Evolutionary conservation across 2,797 vertebrate species (phyloP), one percentile per base, ranked within the genome.

Genomic region (Cyprinodon diabolis): DNA sequence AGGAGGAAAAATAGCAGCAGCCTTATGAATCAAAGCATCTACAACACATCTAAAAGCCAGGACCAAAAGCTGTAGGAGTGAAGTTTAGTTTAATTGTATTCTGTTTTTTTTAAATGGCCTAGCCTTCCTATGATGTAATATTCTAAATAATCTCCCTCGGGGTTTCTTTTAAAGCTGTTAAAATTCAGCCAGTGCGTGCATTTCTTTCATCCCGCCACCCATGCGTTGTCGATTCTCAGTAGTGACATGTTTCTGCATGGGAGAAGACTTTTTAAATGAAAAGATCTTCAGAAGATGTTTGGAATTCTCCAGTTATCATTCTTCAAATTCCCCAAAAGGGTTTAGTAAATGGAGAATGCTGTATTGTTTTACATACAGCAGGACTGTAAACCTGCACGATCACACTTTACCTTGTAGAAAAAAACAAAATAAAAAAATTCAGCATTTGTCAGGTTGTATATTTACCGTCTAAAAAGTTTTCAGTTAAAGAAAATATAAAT

Each of bases 1-100:
- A 51, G 12, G 4, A 6, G 6, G 6, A 14, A 30, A 54, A 74
- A 52, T 13, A 7, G 43, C 51, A 57, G 8, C 67, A 58, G 23
- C 17, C 25, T 62, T 17, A 4, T 11, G 8, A 13, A 69, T 57
- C n/a, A 30, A 30, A 30, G 2, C 30, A 30, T 1, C 30, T 30
- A 30, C 30, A 30, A 30, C 72, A 74, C 11, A 57, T 68, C 43
- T 79, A 69, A 72, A 78, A 48, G 7, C 10, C 1, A 3, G 49
- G 37, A 17, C n/a, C 12, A 72, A 74, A 48, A 56, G 2, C 19
- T 54, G 11, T 17, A 15, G 12, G 49, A 40, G 19, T 2, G 56
- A 17, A 13, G 65, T 45, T 21, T 56, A 35, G 25, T 65, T n/a
- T 10, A 51, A 17, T 77, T 78, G 5, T 15, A 13, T 47, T 15